These are phyloP conservation scores for Cyanistes caeruleus DNA, from an alignment of 2,113 vertebrate species.

Conservation along the genomic window DNA sequence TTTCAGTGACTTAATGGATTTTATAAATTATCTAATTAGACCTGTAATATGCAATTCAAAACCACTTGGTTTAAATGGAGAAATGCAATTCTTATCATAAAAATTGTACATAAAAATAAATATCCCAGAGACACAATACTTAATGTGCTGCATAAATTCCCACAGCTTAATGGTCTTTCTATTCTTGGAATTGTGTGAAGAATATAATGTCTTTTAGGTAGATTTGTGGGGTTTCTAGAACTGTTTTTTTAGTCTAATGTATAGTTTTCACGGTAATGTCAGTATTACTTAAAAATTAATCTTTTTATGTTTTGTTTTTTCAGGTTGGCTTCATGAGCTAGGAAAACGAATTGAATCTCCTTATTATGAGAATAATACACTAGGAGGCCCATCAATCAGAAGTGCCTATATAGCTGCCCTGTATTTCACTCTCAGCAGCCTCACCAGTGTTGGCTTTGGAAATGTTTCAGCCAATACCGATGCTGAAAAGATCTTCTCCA, in stretches of 20 bases:
- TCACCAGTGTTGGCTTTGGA: slow-evolving; percentile 97
- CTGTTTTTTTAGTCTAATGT: neutral
- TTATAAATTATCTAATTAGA: slow-evolving; percentile 26
- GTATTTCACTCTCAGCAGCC: slow-evolving; percentile 97
- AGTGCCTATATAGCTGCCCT: slow-evolving; percentile 95
- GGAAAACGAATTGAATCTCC: slow-evolving; percentile 94
- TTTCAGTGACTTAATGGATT: neutral
- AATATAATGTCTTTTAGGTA: neutral
- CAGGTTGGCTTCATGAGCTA: slow-evolving; percentile 96
- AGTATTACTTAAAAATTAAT: neutral
- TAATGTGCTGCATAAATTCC: neutral
- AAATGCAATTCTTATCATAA: neutral
- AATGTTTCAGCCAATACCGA: slow-evolving; percentile 98
- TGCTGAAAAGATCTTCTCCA: slow-evolving; percentile 96
- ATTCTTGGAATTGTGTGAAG: neutral
- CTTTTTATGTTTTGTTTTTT: neutral
- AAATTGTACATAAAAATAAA: neutral
- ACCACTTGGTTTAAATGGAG: neutral
- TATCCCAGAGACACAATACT: neutral
- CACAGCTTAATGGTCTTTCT: neutral
- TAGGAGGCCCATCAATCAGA: slow-evolving; percentile 86
- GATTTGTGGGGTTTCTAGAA: neutral
- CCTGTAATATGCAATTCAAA: neutral
- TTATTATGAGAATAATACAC: slow-evolving; percentile 83
- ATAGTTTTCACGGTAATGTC: neutral